A percentile compares a stretch with the other conserved stretches of the same genome.
Conservation (phyloP, 2,113 vertebrate genomes). For the Willisornis vidua region DNA sequence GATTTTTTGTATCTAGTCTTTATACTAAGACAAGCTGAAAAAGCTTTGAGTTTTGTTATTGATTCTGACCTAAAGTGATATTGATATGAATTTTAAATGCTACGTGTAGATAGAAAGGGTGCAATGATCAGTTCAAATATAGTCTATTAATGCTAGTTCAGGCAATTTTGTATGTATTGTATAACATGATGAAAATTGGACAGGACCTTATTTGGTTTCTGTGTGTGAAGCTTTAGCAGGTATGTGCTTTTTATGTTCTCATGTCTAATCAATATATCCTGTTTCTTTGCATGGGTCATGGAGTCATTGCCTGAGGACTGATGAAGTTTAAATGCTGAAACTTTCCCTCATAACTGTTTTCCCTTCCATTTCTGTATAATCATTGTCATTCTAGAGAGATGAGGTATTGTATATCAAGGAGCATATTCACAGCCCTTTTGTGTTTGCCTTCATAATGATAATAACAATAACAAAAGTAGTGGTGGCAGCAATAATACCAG, state of each 20-base stretch:
- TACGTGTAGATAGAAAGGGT: not conserved
- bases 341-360: constrained; percentile 7
- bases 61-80: constrained; percentile 27
- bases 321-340: constrained; percentile 18
- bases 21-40: not conserved
- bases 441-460: constrained; percentile 11
- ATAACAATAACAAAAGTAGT: constrained; percentile 6
- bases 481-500: constrained; percentile 9
- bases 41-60: not conserved
- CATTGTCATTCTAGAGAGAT: not conserved
- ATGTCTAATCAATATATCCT: constrained; percentile 26
- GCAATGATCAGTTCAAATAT: constrained; percentile 11
- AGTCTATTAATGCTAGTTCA: not conserved
- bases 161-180: constrained; percentile 37
- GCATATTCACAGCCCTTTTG: constrained; percentile 40
- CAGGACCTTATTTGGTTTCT: not conserved
- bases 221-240: not conserved
- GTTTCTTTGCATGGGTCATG: not conserved
- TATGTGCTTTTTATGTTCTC: constrained; percentile 1
- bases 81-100: constrained; percentile 22
- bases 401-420: constrained; percentile 10
- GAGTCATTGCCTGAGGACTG: not conserved
- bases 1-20: not conserved
- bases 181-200: constrained; percentile 11
- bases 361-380: constrained; percentile 25